A percentile compares a stretch with the other conserved stretches of the same genome.
Conservation (phyloP, 2,888 invertebrate species). For the Cremastinae sp. region DNA sequence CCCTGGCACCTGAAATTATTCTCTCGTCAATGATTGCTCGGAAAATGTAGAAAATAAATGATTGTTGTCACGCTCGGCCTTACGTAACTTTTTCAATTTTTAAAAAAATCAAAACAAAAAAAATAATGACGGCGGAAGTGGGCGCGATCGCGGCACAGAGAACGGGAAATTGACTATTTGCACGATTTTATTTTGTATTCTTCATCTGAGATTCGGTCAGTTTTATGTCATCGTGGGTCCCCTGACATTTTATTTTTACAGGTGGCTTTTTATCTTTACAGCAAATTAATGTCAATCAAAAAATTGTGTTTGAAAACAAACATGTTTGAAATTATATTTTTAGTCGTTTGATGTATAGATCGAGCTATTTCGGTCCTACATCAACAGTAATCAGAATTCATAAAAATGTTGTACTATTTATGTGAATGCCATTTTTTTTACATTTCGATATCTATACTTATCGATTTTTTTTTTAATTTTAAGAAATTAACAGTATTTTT, state of each 20-base stretch:
- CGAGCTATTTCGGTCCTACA: no score
- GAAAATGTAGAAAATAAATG: neutral
- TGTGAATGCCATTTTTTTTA: no score
- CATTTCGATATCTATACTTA: no score
- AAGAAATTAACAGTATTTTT: no score
- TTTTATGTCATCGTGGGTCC: neutral
- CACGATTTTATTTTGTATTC: neutral
- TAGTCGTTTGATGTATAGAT: no score
- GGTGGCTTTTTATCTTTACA: no score
- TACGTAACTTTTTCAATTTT: constrained; percentile 20
- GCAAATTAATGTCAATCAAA: no score
- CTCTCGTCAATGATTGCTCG: neutral
- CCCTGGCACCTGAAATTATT: constrained; percentile 7
- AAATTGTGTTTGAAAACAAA: no score
- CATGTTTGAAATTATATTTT: no score
- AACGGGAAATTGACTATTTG: constrained; percentile 21
- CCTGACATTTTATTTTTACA: neutral
- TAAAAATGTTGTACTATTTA: no score
- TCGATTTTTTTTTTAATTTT: no score
- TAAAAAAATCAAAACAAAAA: constrained; percentile 5
- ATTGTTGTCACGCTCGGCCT: constrained; percentile 7
- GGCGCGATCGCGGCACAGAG: constrained; percentile 34
- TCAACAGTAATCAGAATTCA: no score
- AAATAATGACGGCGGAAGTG: constrained; percentile 40
- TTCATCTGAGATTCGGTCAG: neutral